phyloP scores from a whole-genome alignment of 2,888 invertebrate species.

The Diplazon laetatorius region DNA sequence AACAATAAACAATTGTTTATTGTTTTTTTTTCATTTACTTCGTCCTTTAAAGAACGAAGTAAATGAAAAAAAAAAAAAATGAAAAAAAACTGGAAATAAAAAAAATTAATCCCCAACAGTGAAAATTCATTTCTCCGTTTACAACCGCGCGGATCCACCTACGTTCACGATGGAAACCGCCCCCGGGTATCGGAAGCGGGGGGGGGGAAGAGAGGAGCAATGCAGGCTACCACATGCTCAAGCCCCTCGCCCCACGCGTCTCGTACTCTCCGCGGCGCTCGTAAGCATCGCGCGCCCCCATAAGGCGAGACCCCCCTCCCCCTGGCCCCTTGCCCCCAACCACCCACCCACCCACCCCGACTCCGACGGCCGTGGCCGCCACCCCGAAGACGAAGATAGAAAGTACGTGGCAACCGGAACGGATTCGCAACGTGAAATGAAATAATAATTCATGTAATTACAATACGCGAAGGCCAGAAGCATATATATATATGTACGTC shows the following conservation, averaged over 20 bases:
- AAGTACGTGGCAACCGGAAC: conserved; percentile 72
- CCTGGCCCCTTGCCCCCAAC: too few relatives aligned
- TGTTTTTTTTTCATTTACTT: too few relatives aligned
- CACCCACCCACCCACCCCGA: too few relatives aligned
- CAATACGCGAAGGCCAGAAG: conserved; percentile 74
- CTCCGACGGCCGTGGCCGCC: too few relatives aligned
- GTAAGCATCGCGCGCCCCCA: too few relatives aligned
- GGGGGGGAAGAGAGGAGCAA: too few relatives aligned
- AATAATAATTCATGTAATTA: conserved; percentile 81
- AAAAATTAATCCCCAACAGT: conserved; percentile 57
- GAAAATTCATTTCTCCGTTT: conserved; percentile 47
- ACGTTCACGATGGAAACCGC: conserved; percentile 48
- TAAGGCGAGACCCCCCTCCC: too few relatives aligned
- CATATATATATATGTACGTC: conserved; percentile 73
- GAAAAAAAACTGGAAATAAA: background rate
- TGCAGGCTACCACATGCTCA: too few relatives aligned
- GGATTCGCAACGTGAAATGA: conserved; percentile 77
- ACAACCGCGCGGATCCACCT: conserved; percentile 58
- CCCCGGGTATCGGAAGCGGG: too few relatives aligned
- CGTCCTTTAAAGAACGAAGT: conserved; percentile 23
- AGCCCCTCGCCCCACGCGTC: too few relatives aligned
- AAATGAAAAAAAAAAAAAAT: conserved; percentile 11
- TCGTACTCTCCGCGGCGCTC: too few relatives aligned
- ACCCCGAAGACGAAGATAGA: conserved; percentile 18
- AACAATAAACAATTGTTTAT: background rate